Base-by-base conservation (phyloP, 2,888 invertebrate species). In the Hirtodrosophila confusa region DNA sequence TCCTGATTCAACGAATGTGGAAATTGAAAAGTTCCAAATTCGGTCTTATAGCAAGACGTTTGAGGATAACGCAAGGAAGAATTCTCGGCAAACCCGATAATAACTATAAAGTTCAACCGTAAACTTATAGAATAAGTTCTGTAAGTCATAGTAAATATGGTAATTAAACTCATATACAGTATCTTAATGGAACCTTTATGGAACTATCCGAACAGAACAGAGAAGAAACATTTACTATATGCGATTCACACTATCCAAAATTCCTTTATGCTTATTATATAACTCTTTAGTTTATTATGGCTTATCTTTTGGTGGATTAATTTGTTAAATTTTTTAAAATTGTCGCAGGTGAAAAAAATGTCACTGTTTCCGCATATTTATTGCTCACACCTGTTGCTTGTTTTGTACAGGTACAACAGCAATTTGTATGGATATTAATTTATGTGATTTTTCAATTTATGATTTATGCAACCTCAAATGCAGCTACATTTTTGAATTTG, bases 391-490 rank as follows among this genome's bases (percentile, higher is more conserved):
- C 56, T 56, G 56, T 40, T 31, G 24, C 4, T 39, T 36, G 37
- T 29, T 29, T 47, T 24, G 35, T 27, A 4, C 44, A 12, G 31
- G 24, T 36, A 51, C 11, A 35, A 53, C 39, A 29, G 12, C 56
- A 51, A 67, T 54, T 58, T 43, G 58, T 55, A 50, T 39, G 39
- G 31, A 33, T 61, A 57, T 51, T 39, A 51, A 69, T 69, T 69
- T 56, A 62, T 69, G 62, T 49, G 62, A 56, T 45, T 50, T 41
- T 51, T 17, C 51, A 55, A 61, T 51, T 62, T 51, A 29, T 62
- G 69, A 69, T 69, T 69, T 62, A 69, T 69, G 36, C 11, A 12
- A 40, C 33, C 41, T 47, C 40, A 51, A 56, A 33, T 36, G 27
- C 36, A 39, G 36, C 23, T 12, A 10, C 49, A 45, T 12, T 44